Conservation (phyloP, 1,140 invertebrate genomes). For the Ceratina calcarata region DNA sequence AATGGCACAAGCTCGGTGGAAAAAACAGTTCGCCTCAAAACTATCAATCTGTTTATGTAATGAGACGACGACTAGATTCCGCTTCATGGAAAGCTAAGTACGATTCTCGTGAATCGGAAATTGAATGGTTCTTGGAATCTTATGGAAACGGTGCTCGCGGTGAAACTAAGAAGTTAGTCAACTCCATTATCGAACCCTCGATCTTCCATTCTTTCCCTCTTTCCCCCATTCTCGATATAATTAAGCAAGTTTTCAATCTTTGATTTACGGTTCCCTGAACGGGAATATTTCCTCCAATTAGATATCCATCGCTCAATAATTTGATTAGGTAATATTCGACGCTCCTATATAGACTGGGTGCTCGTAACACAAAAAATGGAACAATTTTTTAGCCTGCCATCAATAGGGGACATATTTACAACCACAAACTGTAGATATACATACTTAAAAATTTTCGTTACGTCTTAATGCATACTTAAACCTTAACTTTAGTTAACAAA, state of each 20-base stretch:
- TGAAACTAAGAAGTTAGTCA: not conserved
- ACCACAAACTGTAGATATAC: no score
- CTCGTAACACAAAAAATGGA: no score
- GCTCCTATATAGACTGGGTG: no score
- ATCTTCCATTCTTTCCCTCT: not conserved
- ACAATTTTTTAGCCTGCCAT: no score
- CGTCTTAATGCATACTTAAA: no score
- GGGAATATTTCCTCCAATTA: not conserved
- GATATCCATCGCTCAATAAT: slow-evolving; percentile 1
- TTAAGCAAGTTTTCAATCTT: slow-evolving; percentile 11
- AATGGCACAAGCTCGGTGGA: not conserved
- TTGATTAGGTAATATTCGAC: not conserved
- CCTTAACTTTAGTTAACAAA: no score
- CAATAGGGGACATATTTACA: no score
- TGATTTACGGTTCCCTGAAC: not conserved
- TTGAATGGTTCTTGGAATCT: not conserved
- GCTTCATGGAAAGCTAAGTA: not conserved
- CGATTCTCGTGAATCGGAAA: not conserved
- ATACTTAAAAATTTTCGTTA: no score
- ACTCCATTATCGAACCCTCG: slow-evolving; percentile 1
- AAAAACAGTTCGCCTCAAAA: no score
- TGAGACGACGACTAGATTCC: no score
- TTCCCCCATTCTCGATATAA: not conserved
- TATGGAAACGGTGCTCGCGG: slow-evolving; percentile 2
- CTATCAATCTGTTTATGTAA: no score